Evolutionary conservation across 1,140 invertebrate genomes (phyloP), one percentile per base, ranked within the genome.

Genomic region (Odontomachus brunneus): DNA sequence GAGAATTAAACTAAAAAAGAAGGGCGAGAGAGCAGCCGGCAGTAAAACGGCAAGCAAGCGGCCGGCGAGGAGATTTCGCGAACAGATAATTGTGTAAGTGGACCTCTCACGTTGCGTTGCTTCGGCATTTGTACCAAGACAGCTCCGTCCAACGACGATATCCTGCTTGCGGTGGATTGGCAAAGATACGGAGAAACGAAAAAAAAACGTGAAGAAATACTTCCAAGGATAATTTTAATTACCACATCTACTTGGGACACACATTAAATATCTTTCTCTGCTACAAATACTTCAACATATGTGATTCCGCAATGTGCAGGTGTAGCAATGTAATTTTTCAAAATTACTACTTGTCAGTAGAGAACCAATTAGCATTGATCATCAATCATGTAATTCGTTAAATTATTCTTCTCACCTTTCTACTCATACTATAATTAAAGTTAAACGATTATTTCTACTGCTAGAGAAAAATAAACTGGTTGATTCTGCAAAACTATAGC

Each of bases 71-170:
- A 93, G 91, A 93, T 93, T 90, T 89, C 88, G 89, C 90, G 89
- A 89, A 87, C 81, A 90, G 92, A 93, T 93, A 93, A 93, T 92
- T 91, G 91, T 92, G 90, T 91, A 92, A 92, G 91, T 91, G 91
- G 90, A 91, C 84, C 85, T 85, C 66, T 83, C 59, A 38, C 49
- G n/a, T 12, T 62, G 55, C 48, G 22, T 84, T 88, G 38, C 75
- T 66, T 78, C 26, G 62, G 72, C 81, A 57, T 71, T 74, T 49
- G n/a, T 71, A 78, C 67, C 19, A 74, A 65, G 67, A 69, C 66
- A 38, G 24, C 62, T 80, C 62, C 49, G 63, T 67, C 53, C 51
- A 78, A 33, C 69, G 69, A 71, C 57, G 75, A 80, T 80, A 71
- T 57, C 51, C 75, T 14, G 75, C 53, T 80, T 69, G 29, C 12